Evolutionary conservation across 2,113 vertebrate genomes (phyloP).

Genomic region (Nycticryphes semicollaris): DNA sequence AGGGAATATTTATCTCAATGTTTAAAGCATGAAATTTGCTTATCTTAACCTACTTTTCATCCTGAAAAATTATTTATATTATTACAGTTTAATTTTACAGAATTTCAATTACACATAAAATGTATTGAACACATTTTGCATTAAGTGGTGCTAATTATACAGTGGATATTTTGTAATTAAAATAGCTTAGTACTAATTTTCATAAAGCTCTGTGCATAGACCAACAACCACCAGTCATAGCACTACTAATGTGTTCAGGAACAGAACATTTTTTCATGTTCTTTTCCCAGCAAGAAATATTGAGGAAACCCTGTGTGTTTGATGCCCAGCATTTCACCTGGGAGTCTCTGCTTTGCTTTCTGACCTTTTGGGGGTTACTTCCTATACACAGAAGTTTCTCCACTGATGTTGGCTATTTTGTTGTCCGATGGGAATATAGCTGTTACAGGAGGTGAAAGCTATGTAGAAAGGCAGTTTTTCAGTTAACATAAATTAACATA

Average conservation of each 20-base stretch:
- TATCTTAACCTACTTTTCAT: constrained; percentile 70
- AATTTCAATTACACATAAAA: constrained; percentile 66
- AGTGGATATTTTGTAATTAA: constrained; percentile 48
- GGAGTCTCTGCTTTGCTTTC: background rate
- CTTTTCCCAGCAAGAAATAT: background rate
- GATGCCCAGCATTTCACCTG: background rate
- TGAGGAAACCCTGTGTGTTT: background rate
- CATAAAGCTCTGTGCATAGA: background rate
- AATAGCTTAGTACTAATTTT: constrained; percentile 50
- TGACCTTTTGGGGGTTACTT: background rate
- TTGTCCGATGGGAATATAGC: background rate
- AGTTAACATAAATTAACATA: background rate
- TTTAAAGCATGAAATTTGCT: constrained; percentile 71
- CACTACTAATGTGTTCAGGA: background rate
- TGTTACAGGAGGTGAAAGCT: background rate
- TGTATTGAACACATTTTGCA: constrained; percentile 38
- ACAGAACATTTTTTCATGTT: background rate
- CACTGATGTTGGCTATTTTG: background rate
- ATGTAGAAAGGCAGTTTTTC: background rate
- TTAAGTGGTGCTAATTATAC: constrained; percentile 42
- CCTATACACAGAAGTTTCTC: background rate
- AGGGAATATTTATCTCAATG: constrained; percentile 62
- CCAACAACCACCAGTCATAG: background rate
- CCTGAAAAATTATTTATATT: constrained; percentile 55
- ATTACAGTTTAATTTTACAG: constrained; percentile 55